Base-by-base conservation (phyloP, 2,797 vertebrate genomes). In the Eidolon dupreanum region DNA sequence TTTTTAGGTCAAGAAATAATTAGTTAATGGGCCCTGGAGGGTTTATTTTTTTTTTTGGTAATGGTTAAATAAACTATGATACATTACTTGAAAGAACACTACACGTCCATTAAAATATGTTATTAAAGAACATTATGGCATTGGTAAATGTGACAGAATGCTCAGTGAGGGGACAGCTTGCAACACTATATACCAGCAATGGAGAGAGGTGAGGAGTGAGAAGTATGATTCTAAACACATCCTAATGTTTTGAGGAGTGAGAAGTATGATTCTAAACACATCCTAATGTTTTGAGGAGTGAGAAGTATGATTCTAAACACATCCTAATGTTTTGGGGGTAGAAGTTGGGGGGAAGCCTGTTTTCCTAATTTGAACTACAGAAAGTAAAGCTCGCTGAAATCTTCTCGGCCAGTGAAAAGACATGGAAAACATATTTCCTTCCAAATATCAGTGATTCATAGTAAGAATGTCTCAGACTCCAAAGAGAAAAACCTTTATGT, bases 1-100 rank as follows among this genome's bases (percentile, higher is more conserved):
- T 49, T 74, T 89, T 33, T 16, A 71, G 74, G 66, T 75, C 59
- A 93, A 94, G 68, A 55, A 92, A 78, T 46, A 53, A 93, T 90
- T n/a, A 16, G 20, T 77, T 87, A 89, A 73, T 36, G 8, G 71
- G 20, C 8, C 31, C 4, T 51, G 20, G 46, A 55, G n/a, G n/a
- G 49, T 5, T 49, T 49, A 16, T 16, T 31, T 51, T 33, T 24
- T 63, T 28, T 77, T 77, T 59, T 31, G 17, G n/a, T 24, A 77
- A 46, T 38, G 8, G 78, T 79, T 78, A 68, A 93, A 79, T 65
- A 71, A 86, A 49, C 15, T 59, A 65, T 22, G 28, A 36, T 12
- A 24, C 6, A 5, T 33, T 66, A 49, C 38, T 8, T 63, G 28
- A 77, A 93, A 31, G 77, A 63, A 73, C 53, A 8, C 31, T 28